Base-by-base conservation (phyloP, 2,888 invertebrate species). In the Amphipoea lucens region DNA sequence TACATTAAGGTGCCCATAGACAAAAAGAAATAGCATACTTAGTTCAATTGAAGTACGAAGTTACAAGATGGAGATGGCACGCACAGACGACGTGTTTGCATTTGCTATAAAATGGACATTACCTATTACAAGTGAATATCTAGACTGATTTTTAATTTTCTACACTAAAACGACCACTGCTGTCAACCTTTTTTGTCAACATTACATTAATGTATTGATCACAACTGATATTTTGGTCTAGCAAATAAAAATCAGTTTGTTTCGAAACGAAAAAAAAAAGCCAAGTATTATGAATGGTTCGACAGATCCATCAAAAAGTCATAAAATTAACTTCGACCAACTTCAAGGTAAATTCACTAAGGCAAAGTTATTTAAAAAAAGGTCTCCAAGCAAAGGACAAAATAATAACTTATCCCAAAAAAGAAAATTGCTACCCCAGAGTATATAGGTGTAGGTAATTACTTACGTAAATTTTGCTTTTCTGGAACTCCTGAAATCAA, bases 361-460 rank as follows among this genome's bases (percentile, higher is more conserved):
- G 69, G 71, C 36, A 79, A 88, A 87, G 79, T 72, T 70, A 66
- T 78, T 89, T 88, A 81, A 79, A 87, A 87, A 89, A 89, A 81
- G 81, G 83, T 87, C 75, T 60, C 65, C 60, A 45, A 74, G 70
- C 36, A 77, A 82, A 81, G 76, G 78, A 83, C 79, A 71, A 75
- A 75, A 75, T 81, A 78, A 88, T 76, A 72, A 85, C 36, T 81
- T 67, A 62, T 74, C 67, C 66, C 14, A 6, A n/a, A 73, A 79
- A 81, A 84, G 86, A 89, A 85, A 77, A 71, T 17, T 0, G 57
- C 68, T 72, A 74, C 70, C 54, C 70, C 60, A 66, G 74, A 81
- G 81, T 74, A 79, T 83, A 42, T 57, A 57, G 57, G 57, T 79
- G 83, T 81, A 83, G 29, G 29, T 29, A 29, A 29, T 29, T 29